Evolutionary conservation across 2,888 invertebrate genomes (phyloP).

Genomic region (Nowickia ferox): DNA sequence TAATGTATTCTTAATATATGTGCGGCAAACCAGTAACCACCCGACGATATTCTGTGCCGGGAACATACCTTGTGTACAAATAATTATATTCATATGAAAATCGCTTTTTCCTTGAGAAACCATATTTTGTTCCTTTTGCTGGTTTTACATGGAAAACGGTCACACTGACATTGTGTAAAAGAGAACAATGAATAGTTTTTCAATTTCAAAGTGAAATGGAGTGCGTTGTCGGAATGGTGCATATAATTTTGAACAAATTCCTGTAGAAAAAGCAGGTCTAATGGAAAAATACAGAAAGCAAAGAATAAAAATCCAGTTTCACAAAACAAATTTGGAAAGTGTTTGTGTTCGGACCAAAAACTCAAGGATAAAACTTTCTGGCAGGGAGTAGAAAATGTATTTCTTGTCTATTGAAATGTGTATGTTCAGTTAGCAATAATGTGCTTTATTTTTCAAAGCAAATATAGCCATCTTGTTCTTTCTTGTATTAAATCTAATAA

Average conservation of each 20-base stretch:
- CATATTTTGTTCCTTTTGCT: too few species aligned
- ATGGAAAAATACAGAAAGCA: neutral
- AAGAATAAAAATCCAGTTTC: neutral
- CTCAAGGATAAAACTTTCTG: constrained; percentile 2
- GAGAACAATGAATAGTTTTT: constrained; percentile 29
- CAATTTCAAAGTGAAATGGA: constrained; percentile 23
- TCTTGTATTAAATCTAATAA: constrained; percentile 68
- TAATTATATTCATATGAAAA: too few species aligned
- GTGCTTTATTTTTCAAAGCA: constrained; percentile 1
- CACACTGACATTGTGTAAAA: neutral
- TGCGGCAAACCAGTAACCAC: too few species aligned
- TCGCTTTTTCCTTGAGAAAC: neutral
- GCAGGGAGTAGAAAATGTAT: constrained; percentile 12
- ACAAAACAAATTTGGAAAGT: neutral
- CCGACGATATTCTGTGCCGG: too few species aligned
- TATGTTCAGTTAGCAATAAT: constrained; percentile 64
- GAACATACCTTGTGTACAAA: too few species aligned
- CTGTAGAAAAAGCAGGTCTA: constrained; percentile 1
- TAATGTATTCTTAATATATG: too few species aligned
- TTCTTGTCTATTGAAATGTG: constrained; percentile 49
- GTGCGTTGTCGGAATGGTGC: constrained; percentile 55
- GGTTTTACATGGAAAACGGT: neutral
- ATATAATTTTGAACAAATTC: constrained; percentile 18
- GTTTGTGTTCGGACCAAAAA: neutral
- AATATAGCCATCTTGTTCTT: constrained; percentile 53